Conservation (phyloP, 2,113 vertebrate species). For the Monopterus albus region DNA sequence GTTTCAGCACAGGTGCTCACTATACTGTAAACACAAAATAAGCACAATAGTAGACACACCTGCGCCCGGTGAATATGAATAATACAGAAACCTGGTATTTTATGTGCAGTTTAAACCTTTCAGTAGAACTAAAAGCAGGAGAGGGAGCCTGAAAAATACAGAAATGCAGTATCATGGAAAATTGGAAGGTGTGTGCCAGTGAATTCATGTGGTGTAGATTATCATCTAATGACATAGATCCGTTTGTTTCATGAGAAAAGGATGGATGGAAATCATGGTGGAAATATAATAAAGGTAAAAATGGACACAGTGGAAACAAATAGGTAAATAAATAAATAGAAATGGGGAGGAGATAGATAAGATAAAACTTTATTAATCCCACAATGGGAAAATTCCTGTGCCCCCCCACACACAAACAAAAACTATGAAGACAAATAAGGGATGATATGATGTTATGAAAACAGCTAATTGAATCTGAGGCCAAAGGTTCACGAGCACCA, state of each 20-base stretch:
- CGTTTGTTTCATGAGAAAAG: constrained; percentile 36
- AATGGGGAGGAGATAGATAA: too few species aligned
- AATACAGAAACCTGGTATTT: constrained; percentile 28
- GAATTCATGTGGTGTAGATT: constrained; percentile 31
- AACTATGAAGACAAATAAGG: neutral
- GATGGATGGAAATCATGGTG: constrained; percentile 10
- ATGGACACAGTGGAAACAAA: neutral
- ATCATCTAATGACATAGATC: constrained; percentile 32
- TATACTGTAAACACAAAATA: too few species aligned
- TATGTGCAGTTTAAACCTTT: constrained; percentile 18
- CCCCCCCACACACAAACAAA: too few species aligned
- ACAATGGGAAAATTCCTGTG: too few species aligned
- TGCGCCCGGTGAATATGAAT: neutral
- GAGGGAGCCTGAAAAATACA: constrained; percentile 18
- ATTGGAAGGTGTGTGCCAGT: constrained; percentile 15
- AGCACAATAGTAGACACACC: neutral
- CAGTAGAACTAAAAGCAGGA: constrained; percentile 3
- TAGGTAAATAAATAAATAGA: too few species aligned
- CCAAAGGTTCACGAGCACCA: constrained; percentile 33
- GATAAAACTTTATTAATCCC: too few species aligned
- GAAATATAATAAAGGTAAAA: constrained; percentile 22
- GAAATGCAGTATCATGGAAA: constrained; percentile 21
- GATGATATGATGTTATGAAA: constrained; percentile 47
- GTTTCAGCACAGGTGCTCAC: neutral
- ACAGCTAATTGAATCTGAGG: constrained; percentile 44